Base-by-base conservation (phyloP, 2,888 invertebrate genomes). In the Heliconius sara region DNA sequence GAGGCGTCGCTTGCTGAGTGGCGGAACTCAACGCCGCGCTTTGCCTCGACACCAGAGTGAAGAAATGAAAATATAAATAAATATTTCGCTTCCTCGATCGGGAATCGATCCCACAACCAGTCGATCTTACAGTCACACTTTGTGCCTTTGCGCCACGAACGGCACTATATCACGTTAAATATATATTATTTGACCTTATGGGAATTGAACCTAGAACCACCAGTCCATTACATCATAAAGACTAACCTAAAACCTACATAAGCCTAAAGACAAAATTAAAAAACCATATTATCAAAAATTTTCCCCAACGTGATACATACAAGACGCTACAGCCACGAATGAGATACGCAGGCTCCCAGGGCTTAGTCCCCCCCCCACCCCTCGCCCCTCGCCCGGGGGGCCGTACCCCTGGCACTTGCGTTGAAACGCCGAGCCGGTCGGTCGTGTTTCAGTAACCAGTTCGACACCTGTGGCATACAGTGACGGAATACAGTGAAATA, bases 291-390 rank as follows among this genome's bases (percentile, higher is more conserved):
- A 70, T 19, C 16, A 72, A 57, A 43, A 68, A 52, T 52, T 13
- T 43, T 43, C 67, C n/a, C 10, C 39, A 68, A 73, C 72, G 72
- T 57, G n/a, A 57, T 57, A 57, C 57, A 73, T 57, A 57, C 57
- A 73, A 73, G 72, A 73, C 72, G 72, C n/a, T 57, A 57, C n/a
- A 25, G n/a, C 68, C 34, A 57, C 72, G 72, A 73, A 73, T 73
- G 72, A 73, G 72, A 73, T 73, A 73, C 72, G 72, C 72, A 73
- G 72, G 57, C 72, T 73, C 72, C 72, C 72, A 73, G 72, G 72
- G 57, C 57, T 73, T 73, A 73, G 30, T 57, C 30, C 30, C 72
- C 30, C 72, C 72, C 57, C 57, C 30, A 12, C 72, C 9, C 52
- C 71, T 30, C 57, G 12, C 57, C 3, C 52, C 27, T 12, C 57